Conservation (phyloP, 2,113 vertebrate species). For the Manacus vitellinus region DNA sequence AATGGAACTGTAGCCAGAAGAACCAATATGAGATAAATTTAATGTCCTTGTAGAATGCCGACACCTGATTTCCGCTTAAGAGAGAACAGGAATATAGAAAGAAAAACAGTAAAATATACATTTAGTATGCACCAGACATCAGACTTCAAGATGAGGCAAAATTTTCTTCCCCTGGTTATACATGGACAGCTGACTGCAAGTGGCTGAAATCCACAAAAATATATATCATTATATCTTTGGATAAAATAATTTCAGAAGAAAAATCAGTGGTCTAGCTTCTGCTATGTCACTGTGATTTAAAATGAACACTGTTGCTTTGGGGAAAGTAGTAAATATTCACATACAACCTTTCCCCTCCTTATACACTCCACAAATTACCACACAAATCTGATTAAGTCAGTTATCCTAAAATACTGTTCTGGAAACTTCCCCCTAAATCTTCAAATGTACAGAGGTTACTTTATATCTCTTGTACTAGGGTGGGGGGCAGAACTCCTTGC, state of each 20-base stretch:
- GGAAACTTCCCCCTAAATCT: neutral
- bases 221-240: neutral
- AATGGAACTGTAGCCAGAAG: neutral
- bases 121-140: neutral
- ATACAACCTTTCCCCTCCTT: neutral
- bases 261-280: neutral
- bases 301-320: neutral
- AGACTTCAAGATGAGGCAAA: neutral
- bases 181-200: neutral
- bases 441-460: neutral
- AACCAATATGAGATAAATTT: neutral
- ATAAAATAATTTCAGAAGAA: neutral
- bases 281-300: neutral
- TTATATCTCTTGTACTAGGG: neutral
- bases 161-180: neutral
- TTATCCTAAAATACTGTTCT: neutral
- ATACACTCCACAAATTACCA: neutral
- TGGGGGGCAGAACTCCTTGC: neutral
- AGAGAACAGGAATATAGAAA: neutral
- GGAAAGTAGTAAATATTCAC: neutral
- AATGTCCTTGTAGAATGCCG: neutral
- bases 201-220: neutral
- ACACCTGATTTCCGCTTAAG: neutral
- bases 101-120: neutral
- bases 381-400: neutral